Evolutionary conservation across 2,797 vertebrate genomes (phyloP).

Genomic region (Molossus alvarezi): DNA sequence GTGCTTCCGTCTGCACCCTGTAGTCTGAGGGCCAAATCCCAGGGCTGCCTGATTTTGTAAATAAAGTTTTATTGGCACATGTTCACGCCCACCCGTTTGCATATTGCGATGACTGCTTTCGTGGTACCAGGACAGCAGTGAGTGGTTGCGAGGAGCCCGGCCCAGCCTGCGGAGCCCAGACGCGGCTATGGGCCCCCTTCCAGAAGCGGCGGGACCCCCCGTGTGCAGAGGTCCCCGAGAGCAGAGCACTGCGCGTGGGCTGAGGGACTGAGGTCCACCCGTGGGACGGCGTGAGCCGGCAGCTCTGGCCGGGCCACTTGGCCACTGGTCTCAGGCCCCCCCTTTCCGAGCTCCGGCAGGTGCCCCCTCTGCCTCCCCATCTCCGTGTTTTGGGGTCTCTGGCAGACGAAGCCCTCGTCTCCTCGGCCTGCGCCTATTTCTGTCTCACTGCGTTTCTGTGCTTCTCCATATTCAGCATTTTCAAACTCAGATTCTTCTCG

Average conservation of each 20-base stretch:
- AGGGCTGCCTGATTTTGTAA: background rate
- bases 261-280: background rate
- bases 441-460: background rate
- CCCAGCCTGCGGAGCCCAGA: no score
- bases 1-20: no score
- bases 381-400: background rate
- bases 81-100: fast-evolving
- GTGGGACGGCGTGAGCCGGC: background rate
- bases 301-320: fast-evolving
- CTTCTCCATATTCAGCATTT: slow-evolving; percentile 81
- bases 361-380: background rate
- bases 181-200: no score
- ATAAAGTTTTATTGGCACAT: background rate
- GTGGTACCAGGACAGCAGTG: background rate
- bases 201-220: background rate
- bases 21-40: background rate
- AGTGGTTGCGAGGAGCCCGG: no score
- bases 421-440: slow-evolving; percentile 71
- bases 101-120: background rate
- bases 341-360: fast-evolving
- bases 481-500: slow-evolving; percentile 70
- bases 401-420: slow-evolving; percentile 15
- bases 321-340: background rate
- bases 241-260: background rate
- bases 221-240: background rate